These are phyloP conservation scores for Quiscalus mexicanus DNA, from an alignment of 2,113 vertebrate genomes.

Conservation along the genomic window DNA sequence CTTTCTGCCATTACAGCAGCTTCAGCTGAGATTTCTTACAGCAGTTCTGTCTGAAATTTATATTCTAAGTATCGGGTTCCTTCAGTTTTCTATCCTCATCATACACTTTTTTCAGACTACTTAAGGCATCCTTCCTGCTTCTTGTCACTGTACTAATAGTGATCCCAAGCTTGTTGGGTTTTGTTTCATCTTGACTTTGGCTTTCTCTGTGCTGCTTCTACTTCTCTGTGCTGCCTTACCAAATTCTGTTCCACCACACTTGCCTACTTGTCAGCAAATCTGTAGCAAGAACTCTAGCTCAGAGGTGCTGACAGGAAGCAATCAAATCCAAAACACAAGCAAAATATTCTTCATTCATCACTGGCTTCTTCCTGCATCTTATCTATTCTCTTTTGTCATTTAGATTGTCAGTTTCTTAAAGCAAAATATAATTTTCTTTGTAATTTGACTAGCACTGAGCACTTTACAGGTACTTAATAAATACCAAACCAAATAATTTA, in stretches of 20 bases:
- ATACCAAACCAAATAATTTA: conserved; percentile 11
- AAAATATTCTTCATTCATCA: conserved; percentile 15
- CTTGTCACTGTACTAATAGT: neutral
- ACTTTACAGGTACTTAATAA: neutral
- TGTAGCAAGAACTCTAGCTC: neutral
- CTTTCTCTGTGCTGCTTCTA: neutral
- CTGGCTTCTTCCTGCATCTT: neutral
- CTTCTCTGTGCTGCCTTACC: neutral
- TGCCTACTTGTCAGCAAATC: neutral
- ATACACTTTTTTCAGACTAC: neutral
- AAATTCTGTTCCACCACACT: neutral
- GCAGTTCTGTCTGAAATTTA: neutral
- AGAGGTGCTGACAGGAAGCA: neutral
- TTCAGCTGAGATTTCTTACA: neutral
- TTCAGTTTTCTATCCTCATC: neutral
- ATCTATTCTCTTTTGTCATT: conserved; percentile 5
- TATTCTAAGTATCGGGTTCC: neutral
- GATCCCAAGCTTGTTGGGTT: neutral
- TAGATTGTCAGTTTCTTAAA: conserved; percentile 9
- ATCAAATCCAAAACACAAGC: neutral
- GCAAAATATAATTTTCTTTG: conserved; percentile 8
- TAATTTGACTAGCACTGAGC: neutral
- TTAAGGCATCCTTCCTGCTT: neutral
- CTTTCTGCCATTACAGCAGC: neutral
- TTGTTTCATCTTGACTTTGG: neutral